These are phyloP conservation scores for Spilogale gracilis DNA, from an alignment of 2,113 vertebrate genomes.

Conservation along the genomic window DNA sequence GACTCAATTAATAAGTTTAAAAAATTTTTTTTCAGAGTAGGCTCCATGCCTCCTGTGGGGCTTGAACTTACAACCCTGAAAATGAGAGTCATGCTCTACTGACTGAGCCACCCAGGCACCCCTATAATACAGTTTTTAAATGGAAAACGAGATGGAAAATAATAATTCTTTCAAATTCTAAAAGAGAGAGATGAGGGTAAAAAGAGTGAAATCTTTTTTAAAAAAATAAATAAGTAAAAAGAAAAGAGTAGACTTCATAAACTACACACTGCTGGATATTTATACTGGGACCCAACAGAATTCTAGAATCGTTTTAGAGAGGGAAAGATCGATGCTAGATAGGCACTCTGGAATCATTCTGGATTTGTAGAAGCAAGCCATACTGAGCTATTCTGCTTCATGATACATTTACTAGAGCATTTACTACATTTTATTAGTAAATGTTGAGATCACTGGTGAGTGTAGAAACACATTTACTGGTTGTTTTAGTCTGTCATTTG, in stretches of 20 bases:
- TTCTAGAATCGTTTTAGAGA: background rate
- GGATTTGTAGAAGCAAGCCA: background rate
- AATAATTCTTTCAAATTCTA: background rate
- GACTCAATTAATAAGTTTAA: background rate
- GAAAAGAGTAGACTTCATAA: background rate
- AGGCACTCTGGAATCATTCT: background rate
- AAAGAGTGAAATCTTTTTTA: too few species aligned
- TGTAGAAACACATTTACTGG: background rate
- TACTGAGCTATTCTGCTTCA: background rate
- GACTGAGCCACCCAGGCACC: background rate
- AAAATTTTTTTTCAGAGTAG: background rate
- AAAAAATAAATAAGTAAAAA: too few species aligned
- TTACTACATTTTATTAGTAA: background rate
- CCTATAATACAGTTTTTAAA: background rate
- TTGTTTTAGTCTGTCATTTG: rapidly evolving
- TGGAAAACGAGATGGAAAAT: background rate
- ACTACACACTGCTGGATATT: background rate
- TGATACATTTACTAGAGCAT: background rate
- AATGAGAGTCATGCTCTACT: background rate
- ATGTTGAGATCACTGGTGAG: background rate
- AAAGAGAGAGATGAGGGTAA: background rate
- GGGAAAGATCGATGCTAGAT: too few species aligned
- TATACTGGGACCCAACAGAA: background rate
- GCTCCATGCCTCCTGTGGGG: background rate
- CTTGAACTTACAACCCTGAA: background rate